Evolutionary conservation across 1,140 invertebrate species (phyloP), one percentile per base, ranked within the genome.

Genomic region (Chironomus tepperi): DNA sequence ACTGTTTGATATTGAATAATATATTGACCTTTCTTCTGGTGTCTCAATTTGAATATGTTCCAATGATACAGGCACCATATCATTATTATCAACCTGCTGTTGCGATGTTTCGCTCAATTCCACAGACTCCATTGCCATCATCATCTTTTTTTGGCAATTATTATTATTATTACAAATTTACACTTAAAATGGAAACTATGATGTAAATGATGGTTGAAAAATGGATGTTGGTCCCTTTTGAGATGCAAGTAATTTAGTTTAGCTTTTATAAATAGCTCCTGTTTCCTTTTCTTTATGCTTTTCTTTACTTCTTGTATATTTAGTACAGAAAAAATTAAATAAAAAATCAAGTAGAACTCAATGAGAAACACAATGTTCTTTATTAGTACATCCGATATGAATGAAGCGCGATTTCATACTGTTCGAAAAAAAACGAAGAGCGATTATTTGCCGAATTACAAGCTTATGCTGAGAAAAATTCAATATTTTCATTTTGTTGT

Each of bases 11-110:
- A n/a, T n/a, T n/a, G 24, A 34, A 34, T n/a, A 34, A 34, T 34
- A 21, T 70, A 73, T 16, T 74, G 21, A 74, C 74, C 74, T 65
- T 74, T 74, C 74, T 74, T 74, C 74, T 42, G 74, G 64, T 7
- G 74, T 65, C 19, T 74, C 74, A 15, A 74, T 74, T 65, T 74
- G 43, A 47, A 74, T 74, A 16, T 74, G 15, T 18, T 73, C 72
- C 24, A 43, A 42, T 42, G 72, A 42, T 6, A 73, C 24, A 12
- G 72, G 24, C 72, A 19, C 72, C 42, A 15, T 42, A 42, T 42
- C 42, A 73, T 42, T 73, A 24, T 21, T 70, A 21, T 19, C 21
- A 7, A 10, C 67, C 18, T 73, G 72, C 24, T n/a, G 47, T 57
- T 73, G 42, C 18, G 74, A 47, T 19, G 64, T 34, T 65, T 74